These are phyloP conservation scores for Chionis minor DNA, from an alignment of 2,113 vertebrate genomes.

Conservation along the genomic window DNA sequence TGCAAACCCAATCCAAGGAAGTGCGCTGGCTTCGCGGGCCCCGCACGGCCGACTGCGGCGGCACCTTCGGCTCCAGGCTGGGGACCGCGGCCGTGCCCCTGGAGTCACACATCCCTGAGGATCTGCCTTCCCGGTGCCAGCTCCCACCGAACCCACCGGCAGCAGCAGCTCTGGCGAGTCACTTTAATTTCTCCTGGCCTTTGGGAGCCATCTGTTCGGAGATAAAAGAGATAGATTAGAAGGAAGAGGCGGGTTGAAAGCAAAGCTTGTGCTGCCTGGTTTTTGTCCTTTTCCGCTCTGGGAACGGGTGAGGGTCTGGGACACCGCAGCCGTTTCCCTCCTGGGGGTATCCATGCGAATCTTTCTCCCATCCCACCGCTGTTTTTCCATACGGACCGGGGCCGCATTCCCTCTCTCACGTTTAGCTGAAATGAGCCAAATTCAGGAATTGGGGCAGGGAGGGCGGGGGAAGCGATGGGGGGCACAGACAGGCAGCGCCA, in stretches of 20 bases:
- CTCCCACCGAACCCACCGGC: background rate
- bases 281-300: background rate
- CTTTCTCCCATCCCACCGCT: background rate
- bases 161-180: background rate
- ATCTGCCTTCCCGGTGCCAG: rapidly evolving
- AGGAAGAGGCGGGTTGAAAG: background rate
- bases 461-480: background rate
- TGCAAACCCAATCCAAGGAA: background rate
- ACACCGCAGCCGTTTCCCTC: background rate
- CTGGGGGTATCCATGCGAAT: background rate
- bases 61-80: background rate
- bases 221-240: background rate
- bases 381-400: background rate
- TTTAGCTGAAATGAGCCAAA: background rate
- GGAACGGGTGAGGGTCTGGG: background rate
- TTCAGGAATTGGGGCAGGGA: background rate
- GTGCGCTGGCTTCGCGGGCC: rapidly evolving
- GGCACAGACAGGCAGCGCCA: background rate
- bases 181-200: background rate
- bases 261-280: background rate
- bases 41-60: rapidly evolving
- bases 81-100: background rate
- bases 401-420: background rate
- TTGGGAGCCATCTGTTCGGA: background rate
- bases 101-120: rapidly evolving